Evolutionary conservation across 2,888 invertebrate genomes (phyloP), one percentile per base, ranked within the genome.

Genomic region (Chalcosyrphus nemorum): DNA sequence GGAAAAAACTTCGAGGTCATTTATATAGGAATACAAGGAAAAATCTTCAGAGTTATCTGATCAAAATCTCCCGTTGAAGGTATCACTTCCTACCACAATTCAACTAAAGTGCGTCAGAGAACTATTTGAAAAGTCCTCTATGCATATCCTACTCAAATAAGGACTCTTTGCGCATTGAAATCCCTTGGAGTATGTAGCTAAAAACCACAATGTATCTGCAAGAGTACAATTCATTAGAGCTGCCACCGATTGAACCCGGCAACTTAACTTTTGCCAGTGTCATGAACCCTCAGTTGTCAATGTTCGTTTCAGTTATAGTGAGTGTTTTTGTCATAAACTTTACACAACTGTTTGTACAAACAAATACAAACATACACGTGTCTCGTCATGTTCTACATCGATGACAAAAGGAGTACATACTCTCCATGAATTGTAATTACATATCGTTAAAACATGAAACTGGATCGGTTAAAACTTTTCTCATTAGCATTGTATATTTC

Each of bases 401-500:
- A 56, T 63, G 50, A 75, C 75, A 75, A 63, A 45, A 63, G 29
- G 24, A 68, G 61, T 50, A n/a, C n/a, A n/a, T n/a, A 38, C 15
- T 29, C 59, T 63, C 45, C 59, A 76, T 71, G 52, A 65, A 71
- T 65, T 45, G 38, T 76, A 71, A 59, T 71, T 65, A 45, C 43
- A 71, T 71, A 70, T 76, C 63, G 70, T 70, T 47, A 57, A 45
- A 81, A 76, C 50, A 81, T 35, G 56, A 41, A 76, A 66, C 63
- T 66, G 52, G 41, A 71, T 76, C 71, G 70, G 81, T 81, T 76
- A 56, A 81, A 76, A 81, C 63, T 81, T 81, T 81, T 81, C 76
- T 71, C 81, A 81, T 81, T 76, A 76, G 45, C 71, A 65, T 35
- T 57, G 61, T 47, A 70, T 45, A 50, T 61, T n/a, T 63, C 13